Conservation (phyloP, 2,797 vertebrate species). For the Holocentrus rufus region DNA sequence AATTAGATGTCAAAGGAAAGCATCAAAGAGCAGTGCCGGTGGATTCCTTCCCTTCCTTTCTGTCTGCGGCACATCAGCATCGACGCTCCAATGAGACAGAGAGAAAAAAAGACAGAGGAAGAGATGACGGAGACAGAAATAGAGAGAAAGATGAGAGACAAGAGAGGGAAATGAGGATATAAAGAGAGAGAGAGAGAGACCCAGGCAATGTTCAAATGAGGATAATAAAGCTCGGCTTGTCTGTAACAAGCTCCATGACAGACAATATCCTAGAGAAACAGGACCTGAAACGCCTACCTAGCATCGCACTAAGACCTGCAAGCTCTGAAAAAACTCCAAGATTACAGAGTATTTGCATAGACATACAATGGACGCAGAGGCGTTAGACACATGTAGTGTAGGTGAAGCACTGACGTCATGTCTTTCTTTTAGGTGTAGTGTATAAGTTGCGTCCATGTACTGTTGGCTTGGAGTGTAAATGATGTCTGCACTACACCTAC, state of each 20-base stretch:
- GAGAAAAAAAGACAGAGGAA: neutral
- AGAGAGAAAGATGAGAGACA: constrained; percentile 25
- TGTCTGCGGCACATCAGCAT: constrained; percentile 46
- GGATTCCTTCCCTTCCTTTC: constrained; percentile 30
- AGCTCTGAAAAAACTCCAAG: neutral
- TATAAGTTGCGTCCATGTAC: no score
- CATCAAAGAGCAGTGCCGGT: constrained; percentile 49
- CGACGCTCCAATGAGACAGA: constrained; percentile 25
- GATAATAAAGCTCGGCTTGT: constrained; percentile 38
- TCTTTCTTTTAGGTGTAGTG: neutral
- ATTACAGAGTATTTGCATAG: neutral
- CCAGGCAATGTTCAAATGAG: constrained; percentile 25
- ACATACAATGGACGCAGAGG: neutral
- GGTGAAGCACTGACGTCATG: neutral
- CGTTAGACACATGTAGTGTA: no score
- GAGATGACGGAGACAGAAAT: constrained; percentile 20
- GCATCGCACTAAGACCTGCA: constrained; percentile 4
- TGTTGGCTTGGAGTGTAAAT: no score
- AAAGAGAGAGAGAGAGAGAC: constrained; percentile 5
- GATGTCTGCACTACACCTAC: no score
- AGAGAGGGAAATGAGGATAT: neutral
- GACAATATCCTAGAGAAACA: constrained; percentile 28
- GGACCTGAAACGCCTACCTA: constrained; percentile 16
- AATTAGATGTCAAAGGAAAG: constrained; percentile 65
- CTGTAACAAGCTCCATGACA: constrained; percentile 39